These are phyloP conservation scores for Apeira syringaria DNA, from an alignment of 2,888 invertebrate genomes.

Conservation along the genomic window DNA sequence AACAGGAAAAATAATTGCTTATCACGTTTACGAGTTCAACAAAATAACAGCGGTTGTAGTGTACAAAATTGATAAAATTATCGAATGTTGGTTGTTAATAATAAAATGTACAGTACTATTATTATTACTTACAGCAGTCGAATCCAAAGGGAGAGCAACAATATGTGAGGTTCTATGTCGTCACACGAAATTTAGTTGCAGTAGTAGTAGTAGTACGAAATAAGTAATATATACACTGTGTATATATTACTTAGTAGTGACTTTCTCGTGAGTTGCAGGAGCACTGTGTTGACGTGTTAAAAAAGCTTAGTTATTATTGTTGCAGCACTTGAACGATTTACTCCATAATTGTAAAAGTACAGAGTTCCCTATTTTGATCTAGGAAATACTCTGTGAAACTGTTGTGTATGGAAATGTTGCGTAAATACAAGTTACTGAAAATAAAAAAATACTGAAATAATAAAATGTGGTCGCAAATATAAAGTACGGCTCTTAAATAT, in stretches of 20 bases:
- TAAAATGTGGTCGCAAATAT: too few species aligned
- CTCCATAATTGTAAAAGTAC: slow-evolving; percentile 16
- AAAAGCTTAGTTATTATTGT: slow-evolving; percentile 56
- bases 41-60: too few species aligned
- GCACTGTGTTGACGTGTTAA: slow-evolving; percentile 67
- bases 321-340: slow-evolving; percentile 34
- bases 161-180: slow-evolving; percentile 74
- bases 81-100: too few species aligned
- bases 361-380: slow-evolving; percentile 10
- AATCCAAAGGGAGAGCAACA: slow-evolving; percentile 90
- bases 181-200: slow-evolving; percentile 38
- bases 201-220: too few species aligned
- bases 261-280: slow-evolving; percentile 54
- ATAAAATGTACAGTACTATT: too few species aligned
- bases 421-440: slow-evolving; percentile 33
- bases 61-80: too few species aligned
- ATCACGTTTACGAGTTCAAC: too few species aligned
- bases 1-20: too few species aligned
- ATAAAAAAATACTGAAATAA: too few species aligned
- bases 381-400: slow-evolving; percentile 17
- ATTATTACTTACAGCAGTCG: slow-evolving; percentile 94
- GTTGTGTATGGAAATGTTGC: slow-evolving; percentile 26
- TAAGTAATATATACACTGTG: too few species aligned
- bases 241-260: slow-evolving; percentile 75
- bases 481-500: too few species aligned